These are phyloP conservation scores for Polymixis lichenea DNA, from an alignment of 2,888 invertebrate species.

Conservation along the genomic window DNA sequence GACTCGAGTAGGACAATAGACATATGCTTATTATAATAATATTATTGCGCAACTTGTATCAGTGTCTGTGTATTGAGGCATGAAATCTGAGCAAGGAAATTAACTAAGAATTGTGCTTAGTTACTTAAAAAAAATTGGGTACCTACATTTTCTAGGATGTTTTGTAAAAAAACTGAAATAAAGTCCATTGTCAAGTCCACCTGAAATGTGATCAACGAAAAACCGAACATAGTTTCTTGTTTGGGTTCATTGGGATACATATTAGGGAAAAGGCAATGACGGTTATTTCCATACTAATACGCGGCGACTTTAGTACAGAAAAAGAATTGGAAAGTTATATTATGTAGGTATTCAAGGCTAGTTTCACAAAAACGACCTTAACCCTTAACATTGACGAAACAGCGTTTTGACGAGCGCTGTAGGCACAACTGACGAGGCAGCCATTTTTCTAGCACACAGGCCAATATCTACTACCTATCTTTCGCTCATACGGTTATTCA, in stretches of 20 bases:
- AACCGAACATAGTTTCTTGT: neutral
- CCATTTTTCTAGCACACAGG: conserved; percentile 27
- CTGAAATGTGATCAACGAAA: neutral
- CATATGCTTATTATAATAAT: neutral
- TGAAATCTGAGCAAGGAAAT: neutral
- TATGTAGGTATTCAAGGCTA: neutral
- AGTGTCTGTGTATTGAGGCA: neutral
- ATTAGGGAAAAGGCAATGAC: neutral
- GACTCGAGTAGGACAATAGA: neutral
- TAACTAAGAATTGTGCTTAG: neutral
- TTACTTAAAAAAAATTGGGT: no score
- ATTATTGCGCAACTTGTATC: neutral
- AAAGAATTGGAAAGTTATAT: neutral
- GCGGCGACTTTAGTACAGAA: neutral
- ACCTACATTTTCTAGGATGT: no score
- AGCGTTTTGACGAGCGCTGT: neutral
- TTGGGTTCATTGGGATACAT: neutral
- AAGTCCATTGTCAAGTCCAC: no score
- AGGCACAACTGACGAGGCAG: conserved; percentile 17
- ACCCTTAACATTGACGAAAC: neutral
- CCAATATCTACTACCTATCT: conserved; percentile 48
- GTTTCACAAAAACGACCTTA: conserved; percentile 9
- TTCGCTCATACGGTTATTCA: conserved; percentile 37
- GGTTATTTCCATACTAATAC: neutral
- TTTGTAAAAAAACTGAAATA: no score